phyloP scores from a whole-genome alignment of 2,797 vertebrate genomes.

The Sarcoramphus papa region DNA sequence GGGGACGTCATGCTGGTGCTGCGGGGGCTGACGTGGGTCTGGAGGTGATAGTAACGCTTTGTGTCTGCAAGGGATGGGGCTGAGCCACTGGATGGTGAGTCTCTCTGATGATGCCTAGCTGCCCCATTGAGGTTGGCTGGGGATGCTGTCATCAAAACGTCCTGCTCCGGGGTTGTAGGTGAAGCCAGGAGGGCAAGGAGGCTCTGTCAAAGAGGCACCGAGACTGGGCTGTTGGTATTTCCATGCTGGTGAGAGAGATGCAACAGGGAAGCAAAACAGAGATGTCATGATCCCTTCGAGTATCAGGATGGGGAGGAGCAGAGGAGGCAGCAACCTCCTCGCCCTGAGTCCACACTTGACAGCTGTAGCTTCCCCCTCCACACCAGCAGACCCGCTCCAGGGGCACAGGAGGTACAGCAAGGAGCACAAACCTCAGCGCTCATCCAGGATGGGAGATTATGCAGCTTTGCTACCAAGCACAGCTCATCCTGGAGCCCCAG shows the following conservation, averaged over 20 bases:
- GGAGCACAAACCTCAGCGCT: background rate
- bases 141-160: background rate
- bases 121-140: background rate
- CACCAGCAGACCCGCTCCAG: background rate
- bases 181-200: background rate
- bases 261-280: background rate
- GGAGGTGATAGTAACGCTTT: background rate
- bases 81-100: background rate
- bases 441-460: background rate
- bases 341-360: background rate
- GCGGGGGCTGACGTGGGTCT: fast-evolving
- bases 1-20: background rate
- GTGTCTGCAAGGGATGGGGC: background rate
- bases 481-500: background rate
- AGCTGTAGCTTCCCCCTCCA: background rate
- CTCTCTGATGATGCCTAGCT: background rate
- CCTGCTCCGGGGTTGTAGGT: background rate
- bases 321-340: background rate
- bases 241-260: background rate
- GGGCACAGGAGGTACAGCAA: background rate
- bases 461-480: background rate
- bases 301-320: background rate
- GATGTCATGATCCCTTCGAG: background rate
- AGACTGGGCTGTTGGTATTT: background rate
- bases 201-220: background rate